These are phyloP conservation scores for Drosophila greeni DNA, from an alignment of 2,888 invertebrate genomes.

Conservation along the genomic window DNA sequence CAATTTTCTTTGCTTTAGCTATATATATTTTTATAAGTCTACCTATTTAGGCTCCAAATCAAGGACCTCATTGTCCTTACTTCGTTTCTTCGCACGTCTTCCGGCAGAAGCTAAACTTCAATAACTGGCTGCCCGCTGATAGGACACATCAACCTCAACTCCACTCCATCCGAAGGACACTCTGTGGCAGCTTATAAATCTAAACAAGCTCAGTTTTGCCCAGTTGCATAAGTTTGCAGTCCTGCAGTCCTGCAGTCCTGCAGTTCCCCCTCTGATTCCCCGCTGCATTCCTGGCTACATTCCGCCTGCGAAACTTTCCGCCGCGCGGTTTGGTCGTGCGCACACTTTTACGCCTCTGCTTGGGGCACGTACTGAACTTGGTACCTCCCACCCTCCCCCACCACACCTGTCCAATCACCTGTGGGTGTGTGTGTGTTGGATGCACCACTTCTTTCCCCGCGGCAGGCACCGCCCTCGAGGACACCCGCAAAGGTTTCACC, in stretches of 20 bases:
- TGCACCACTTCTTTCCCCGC: constrained; percentile 5
- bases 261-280: background rate
- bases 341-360: constrained; percentile 35
- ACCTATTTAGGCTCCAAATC: constrained; percentile 3
- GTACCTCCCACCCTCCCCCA: constrained; percentile 1
- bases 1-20: background rate
- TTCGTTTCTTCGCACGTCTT: background rate
- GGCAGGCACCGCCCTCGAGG: constrained; percentile 27
- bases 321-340: constrained; percentile 51
- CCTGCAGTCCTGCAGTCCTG: constrained; percentile 9
- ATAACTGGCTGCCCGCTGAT: constrained; percentile 25
- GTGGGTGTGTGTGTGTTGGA: constrained; percentile 14
- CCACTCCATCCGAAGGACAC: constrained; percentile 27
- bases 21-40: too few species aligned
- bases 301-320: constrained; percentile 39
- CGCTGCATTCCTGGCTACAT: constrained; percentile 30
- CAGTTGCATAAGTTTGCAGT: constrained; percentile 55
- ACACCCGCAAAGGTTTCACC: constrained; percentile 52
- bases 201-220: constrained; percentile 49
- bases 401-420: constrained; percentile 31
- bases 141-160: constrained; percentile 27
- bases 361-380: constrained; percentile 45
- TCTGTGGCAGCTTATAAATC: constrained; percentile 46
- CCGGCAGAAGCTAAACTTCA: background rate
- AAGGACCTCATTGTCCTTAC: constrained; percentile 3